Conservation (phyloP, 2,797 vertebrate genomes). For the Morus bassanus region DNA sequence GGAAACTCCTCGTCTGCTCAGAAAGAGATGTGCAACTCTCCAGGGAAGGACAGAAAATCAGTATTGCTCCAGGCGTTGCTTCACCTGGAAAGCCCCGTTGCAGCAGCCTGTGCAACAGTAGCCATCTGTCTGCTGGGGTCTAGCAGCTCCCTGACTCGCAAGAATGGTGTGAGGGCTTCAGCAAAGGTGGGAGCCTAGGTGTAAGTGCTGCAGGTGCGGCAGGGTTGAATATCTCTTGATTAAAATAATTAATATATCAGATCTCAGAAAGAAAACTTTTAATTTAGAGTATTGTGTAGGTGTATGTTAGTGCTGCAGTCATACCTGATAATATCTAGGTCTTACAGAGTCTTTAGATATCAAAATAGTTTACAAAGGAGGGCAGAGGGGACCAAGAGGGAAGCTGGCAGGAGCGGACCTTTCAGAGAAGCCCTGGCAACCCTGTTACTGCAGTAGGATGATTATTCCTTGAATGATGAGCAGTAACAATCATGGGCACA, state of each 20-base stretch:
- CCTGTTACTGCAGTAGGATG: background rate
- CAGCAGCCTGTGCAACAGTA: accelerated
- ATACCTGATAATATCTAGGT: background rate
- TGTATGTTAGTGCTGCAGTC: background rate
- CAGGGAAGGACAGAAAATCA: background rate
- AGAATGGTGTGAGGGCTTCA: background rate
- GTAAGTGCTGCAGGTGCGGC: background rate
- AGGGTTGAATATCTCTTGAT: background rate
- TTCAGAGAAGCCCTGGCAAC: background rate
- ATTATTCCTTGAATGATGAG: accelerated
- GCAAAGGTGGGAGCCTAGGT: background rate
- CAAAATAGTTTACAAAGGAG: background rate
- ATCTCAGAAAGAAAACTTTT: background rate
- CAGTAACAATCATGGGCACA: background rate
- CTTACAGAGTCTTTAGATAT: background rate
- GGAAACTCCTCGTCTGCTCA: background rate
- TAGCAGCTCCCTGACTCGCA: background rate
- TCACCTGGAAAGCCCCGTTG: background rate
- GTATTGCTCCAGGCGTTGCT: background rate
- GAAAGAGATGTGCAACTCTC: background rate
- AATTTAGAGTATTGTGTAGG: background rate
- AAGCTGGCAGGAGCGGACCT: background rate
- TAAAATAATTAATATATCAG: background rate
- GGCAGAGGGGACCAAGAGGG: background rate
- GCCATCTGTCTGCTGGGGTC: background rate